Percentiles rank a stretch among this genome's conserved stretches.
Evolutionary conservation across 2,797 vertebrate species (phyloP).

Genomic region (Lepus townsendii): DNA sequence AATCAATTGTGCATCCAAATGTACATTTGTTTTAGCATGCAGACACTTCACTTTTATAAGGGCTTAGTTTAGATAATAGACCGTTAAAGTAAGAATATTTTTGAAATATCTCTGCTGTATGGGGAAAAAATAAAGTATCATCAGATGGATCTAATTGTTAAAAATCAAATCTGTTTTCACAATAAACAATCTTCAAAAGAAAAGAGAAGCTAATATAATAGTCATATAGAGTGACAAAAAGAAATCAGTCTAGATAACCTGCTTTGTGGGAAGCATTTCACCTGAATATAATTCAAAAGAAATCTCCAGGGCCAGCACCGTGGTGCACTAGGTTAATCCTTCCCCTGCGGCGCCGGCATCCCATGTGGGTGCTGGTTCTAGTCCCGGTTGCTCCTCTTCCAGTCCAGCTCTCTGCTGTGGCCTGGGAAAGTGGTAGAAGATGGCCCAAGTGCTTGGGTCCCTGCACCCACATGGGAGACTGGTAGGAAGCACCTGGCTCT

Average conservation of each 20-base stretch:
- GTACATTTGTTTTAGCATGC: constrained; percentile 80
- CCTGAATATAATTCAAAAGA: constrained; percentile 20
- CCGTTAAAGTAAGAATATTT: constrained; percentile 75
- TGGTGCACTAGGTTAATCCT: too few relatives aligned
- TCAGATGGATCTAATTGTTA: constrained; percentile 51
- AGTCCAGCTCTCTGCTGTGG: too few relatives aligned
- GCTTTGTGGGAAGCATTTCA: constrained; percentile 1
- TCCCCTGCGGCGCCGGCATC: too few relatives aligned
- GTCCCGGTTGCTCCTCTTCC: too few relatives aligned
- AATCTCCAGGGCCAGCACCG: background rate
- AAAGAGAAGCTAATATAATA: constrained; percentile 28
- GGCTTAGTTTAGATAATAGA: constrained; percentile 72
- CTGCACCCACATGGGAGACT: too few relatives aligned
- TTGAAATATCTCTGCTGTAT: constrained; percentile 67
- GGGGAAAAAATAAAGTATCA: constrained; percentile 69
- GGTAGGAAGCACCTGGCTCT: too few relatives aligned
- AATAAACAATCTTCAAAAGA: constrained; percentile 53
- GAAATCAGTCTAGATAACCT: constrained; percentile 12
- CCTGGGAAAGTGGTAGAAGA: too few relatives aligned
- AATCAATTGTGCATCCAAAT: constrained; percentile 86
- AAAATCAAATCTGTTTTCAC: constrained; percentile 55
- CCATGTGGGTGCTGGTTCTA: too few relatives aligned
- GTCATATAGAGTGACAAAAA: constrained; percentile 29
- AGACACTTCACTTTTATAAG: constrained; percentile 81
- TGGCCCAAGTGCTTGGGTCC: too few relatives aligned